phyloP scores from a whole-genome alignment of 2,888 invertebrate species.

The Drosophila austrosaltans region DNA sequence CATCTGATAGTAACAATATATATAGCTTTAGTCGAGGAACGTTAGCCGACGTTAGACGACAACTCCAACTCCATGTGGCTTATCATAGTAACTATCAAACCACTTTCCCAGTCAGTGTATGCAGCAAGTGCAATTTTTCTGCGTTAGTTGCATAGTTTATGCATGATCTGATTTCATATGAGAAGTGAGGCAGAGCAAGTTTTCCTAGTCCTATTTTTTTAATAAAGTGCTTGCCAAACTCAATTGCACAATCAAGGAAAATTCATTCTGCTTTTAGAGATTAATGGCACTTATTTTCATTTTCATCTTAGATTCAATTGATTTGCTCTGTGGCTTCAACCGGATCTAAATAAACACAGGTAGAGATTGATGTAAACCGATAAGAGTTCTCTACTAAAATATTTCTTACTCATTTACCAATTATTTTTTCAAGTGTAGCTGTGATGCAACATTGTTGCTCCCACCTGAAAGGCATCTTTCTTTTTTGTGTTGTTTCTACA shows the following conservation, averaged over 20 bases:
- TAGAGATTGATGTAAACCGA: no score
- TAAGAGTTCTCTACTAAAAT: no score
- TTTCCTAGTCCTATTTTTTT: no score
- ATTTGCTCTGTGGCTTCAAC: no score
- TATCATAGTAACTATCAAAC: slow-evolving; percentile 53
- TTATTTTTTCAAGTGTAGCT: slow-evolving; percentile 24
- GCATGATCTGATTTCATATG: slow-evolving; percentile 49
- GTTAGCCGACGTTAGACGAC: slow-evolving; percentile 32
- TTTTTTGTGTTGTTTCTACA: slow-evolving; percentile 27
- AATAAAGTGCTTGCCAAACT: no score
- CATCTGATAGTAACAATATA: slow-evolving; percentile 11
- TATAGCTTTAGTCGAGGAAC: slow-evolving; percentile 38
- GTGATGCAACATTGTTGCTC: slow-evolving; percentile 44
- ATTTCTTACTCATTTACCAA: background rate
- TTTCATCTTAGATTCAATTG: no score
- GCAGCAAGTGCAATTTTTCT: slow-evolving; percentile 28
- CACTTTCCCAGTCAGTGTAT: slow-evolving; percentile 53
- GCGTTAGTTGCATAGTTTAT: slow-evolving; percentile 39
- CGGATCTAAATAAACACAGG: no score
- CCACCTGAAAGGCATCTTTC: slow-evolving; percentile 34
- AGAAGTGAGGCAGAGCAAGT: slow-evolving; percentile 22
- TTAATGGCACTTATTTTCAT: no score
- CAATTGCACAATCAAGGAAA: no score
- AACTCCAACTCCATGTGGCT: slow-evolving; percentile 17
- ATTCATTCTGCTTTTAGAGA: no score